These are phyloP conservation scores for Drosophila longiperda DNA, from an alignment of 2,888 invertebrate species.

Conservation along the genomic window DNA sequence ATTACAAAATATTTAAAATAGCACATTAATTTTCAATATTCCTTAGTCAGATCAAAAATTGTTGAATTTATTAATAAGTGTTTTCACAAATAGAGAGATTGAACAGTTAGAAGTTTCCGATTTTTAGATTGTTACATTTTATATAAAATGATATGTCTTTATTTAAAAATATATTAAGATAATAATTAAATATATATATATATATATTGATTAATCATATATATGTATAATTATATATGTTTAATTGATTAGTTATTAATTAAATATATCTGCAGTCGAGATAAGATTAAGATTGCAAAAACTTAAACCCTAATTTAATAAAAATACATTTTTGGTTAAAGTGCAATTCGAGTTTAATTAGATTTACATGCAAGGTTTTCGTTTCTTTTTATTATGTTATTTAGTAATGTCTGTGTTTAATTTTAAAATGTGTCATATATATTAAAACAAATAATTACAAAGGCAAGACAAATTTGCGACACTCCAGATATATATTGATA, in stretches of 20 bases:
- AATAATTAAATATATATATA: background rate
- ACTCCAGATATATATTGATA: slow-evolving; percentile 1
- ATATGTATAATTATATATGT: background rate
- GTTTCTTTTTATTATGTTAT: background rate
- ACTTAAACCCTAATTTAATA: background rate
- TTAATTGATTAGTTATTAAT: background rate
- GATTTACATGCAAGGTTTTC: background rate
- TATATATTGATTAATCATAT: background rate
- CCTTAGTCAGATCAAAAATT: background rate
- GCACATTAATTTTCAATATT: background rate
- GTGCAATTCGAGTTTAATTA: background rate
- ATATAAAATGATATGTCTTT: background rate
- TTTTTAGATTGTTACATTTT: too few relatives aligned
- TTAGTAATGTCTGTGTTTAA: background rate
- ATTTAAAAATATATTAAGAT: background rate
- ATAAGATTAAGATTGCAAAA: slow-evolving; percentile 18
- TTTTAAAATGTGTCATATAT: too few relatives aligned
- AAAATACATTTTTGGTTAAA: background rate
- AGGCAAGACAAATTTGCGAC: background rate
- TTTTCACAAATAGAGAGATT: background rate
- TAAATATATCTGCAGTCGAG: background rate
- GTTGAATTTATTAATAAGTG: background rate
- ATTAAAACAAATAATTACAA: slow-evolving; percentile 9
- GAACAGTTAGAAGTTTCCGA: too few relatives aligned
- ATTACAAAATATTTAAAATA: background rate